Base-by-base conservation (phyloP, 2,113 vertebrate species). In the Penelope pileata region DNA sequence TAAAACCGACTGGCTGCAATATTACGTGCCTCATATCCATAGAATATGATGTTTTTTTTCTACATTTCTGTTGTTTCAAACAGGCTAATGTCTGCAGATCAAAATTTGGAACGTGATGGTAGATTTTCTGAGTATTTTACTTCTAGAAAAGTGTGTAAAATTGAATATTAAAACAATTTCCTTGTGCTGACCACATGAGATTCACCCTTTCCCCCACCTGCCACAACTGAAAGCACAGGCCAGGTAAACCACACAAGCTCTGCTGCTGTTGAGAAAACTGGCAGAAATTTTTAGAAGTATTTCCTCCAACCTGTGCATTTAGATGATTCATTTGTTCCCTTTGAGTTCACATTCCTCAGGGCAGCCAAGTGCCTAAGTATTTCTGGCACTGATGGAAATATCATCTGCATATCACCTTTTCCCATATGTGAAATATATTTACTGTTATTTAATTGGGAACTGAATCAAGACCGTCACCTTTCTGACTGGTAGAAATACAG, bases 381-480 rank as follows among this genome's bases (percentile, higher is more conserved):
- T 91, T 93, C 91, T 96, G 83, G 86, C 89, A 91, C 54, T 0
- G 0, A 66, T 77, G 68, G 68, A 92, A 96, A 66, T 83, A 69
- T 86, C 40, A 62, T 74, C 83, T 91, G 76, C 60, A 78, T 56
- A 82, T 83, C 53, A 24, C 47, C 86, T 84, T 47, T 14, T n/a
- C 80, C 74, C 78, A 79, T 16, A 17, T n/a, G 82, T 74, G 81
- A 91, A 94, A 66, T 60, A 68, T 24, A 62, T 84, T 75, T 81
- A 62, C 30, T 85, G 36, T 73, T 40, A 34, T 19, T 42, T 38
- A 40, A 76, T 27, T 45, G 66, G 73, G 83, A 86, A 92, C 77
- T 54, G 86, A 93, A 96, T 93, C 48, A 87, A 91, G 72, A 58
- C 12, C 92, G 67, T 83, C 78, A 83, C 67, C 59, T 48, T 73